A percentile compares a stretch with the other conserved stretches of the same genome.
phyloP scores from a whole-genome alignment of 1,140 invertebrate species.

The Homarus americanus region DNA sequence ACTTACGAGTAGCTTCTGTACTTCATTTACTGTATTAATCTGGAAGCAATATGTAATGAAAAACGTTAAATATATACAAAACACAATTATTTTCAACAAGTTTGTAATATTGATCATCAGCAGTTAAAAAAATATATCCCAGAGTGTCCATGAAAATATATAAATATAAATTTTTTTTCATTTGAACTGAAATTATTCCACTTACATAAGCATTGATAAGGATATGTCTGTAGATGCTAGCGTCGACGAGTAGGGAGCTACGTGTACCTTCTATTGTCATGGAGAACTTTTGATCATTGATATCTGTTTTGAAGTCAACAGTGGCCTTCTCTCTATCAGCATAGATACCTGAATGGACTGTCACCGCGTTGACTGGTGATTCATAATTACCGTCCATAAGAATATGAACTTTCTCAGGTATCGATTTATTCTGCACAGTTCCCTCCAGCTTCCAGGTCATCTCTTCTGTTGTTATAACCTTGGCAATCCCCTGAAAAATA shows the following conservation, averaged over 20 bases:
- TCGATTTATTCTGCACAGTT: constrained; percentile 18
- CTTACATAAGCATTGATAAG: constrained; percentile 44
- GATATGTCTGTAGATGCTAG: constrained; percentile 42
- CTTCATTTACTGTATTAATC: background rate
- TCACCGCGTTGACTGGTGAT: background rate
- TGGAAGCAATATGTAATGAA: background rate
- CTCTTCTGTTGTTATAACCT: background rate
- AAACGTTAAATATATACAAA: too few species aligned
- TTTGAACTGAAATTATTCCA: too few species aligned
- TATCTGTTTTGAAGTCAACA: constrained; percentile 2
- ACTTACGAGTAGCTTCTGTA: constrained; percentile 29
- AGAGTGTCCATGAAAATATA: too few species aligned
- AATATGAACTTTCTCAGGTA: constrained; percentile 14
- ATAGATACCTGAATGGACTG: constrained; percentile 1
- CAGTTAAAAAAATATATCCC: too few species aligned
- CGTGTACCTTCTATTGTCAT: constrained; percentile 28
- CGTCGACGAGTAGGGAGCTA: constrained; percentile 32
- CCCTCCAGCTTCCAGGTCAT: background rate
- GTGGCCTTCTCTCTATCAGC: constrained; percentile 21
- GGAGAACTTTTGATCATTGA: background rate
- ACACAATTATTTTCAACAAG: too few species aligned
- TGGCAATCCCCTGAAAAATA: background rate
- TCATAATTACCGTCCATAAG: background rate
- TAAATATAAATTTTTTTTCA: too few species aligned
- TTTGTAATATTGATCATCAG: too few species aligned